Evolutionary conservation across 2,113 vertebrate genomes (phyloP), one percentile per base, ranked within the genome.

Genomic region (Cavia aperea): DNA sequence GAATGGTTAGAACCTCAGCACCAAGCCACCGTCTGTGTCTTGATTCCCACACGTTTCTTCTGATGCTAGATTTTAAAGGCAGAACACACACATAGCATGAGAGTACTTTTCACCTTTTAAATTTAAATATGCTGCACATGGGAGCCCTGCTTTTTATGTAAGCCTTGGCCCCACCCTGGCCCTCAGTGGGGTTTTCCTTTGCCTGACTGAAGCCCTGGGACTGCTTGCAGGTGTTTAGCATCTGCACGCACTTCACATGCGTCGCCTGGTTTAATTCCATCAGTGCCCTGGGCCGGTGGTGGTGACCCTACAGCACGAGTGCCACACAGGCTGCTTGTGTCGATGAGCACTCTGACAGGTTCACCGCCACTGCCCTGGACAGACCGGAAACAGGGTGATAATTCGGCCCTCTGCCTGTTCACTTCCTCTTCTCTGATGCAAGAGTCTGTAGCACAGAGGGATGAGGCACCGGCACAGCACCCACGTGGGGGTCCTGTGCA

Each of bases 1-100:
- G 9, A 14, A 85, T 29, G 11, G 60, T n/a, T 5, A 91, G 39
- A 88, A 51, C 6, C 49, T 81, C 33, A 62, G 33, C 26, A 60
- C 5, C 65, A 84, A 75, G 7, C 29, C 49, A 90, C 33, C 78
- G 11, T 58, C 43, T 86, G 66, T 63, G 70, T 65, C 66, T 92
- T 91, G 86, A 89, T 58, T 36, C 9, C 3, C 46, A 92, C 65
- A 77, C 24, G 31, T 79, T 85, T 81, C 23, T 68, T 89, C 79
- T 86, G 68, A 84, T 73, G 43, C 19, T 62, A 81, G 33, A 36
- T 81, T 93, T 86, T 93, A 94, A 96, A 83, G 49, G 72, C 13
- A 70, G 36, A 89, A 7, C 18, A 46, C 31, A 66, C 11, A 89
- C 12, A 23, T 86, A 62, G 21, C 77, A 86, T 46, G 1, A 58